Evolutionary conservation across 2,888 invertebrate genomes (phyloP), one percentile per base, ranked within the genome.

Genomic region (Leucophora obtusa): DNA sequence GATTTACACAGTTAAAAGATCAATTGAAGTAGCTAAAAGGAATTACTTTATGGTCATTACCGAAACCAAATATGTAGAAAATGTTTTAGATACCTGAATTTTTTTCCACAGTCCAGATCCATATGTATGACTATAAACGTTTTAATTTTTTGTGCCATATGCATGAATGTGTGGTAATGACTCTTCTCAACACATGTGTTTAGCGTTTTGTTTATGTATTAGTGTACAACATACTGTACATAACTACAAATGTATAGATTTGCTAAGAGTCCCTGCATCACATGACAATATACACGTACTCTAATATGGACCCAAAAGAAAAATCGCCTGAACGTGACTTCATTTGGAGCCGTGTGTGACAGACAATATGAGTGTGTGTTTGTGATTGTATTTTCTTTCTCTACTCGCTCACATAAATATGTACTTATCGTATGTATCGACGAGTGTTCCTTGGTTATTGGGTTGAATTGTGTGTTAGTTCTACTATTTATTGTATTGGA

Each of bases 251-350:
- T 28, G 28, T 28, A 7, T 50, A 17, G 10, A 47, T 58, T 33
- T 7, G 53, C 15, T 18, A 50, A 71, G 38, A 54, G 54, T 35
- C 50, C 4, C 33, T 78, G 59, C 38, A 78, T 56, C 65, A 71
- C 59, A 72, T 78, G 71, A 79, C 71, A 69, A 56, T 68, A 75
- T 65, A 80, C 83, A 84, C 88, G 88, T 88, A 86, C 87, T 86
- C 88, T 88, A 89, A 88, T 89, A 88, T 88, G 87, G 85, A 86
- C 85, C 85, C 86, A 84, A 87, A 89, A 87, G 89, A 88, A 87
- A 89, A 88, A 88, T 89, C 87, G 85, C 85, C 86, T 83, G 86
- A 84, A 89, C 88, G 88, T 88, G 88, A 88, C 89, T 89, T 88
- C 87, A 87, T 89, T 89, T 88, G 56, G 15, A 62, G 24, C 15